phyloP scores from a whole-genome alignment of 2,113 vertebrate genomes.

The Apodemus sylvaticus region DNA sequence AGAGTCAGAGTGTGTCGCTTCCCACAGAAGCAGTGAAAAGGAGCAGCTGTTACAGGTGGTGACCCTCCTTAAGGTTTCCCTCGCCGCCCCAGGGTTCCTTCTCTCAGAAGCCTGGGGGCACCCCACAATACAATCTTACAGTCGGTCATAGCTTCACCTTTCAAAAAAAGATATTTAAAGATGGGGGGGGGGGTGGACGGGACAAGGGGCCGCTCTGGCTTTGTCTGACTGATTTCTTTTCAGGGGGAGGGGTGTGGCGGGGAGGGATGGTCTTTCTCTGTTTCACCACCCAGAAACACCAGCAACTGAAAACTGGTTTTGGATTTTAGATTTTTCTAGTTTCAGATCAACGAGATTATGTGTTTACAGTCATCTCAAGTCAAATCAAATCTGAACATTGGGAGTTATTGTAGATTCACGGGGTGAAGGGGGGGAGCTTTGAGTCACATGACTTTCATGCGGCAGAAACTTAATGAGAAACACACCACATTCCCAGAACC shows the following conservation, averaged over 20 bases:
- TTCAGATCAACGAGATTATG: background rate
- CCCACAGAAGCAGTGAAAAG: background rate
- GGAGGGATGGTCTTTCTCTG: background rate
- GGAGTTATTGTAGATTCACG: slow-evolving; percentile 14
- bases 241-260: background rate
- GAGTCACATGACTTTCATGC: slow-evolving; percentile 54
- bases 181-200: too few species aligned
- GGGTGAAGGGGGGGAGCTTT: background rate
- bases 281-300: background rate
- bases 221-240: background rate
- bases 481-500: slow-evolving; percentile 80
- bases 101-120: background rate
- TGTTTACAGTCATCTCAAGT: slow-evolving; percentile 57
- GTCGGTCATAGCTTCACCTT: background rate
- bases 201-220: background rate
- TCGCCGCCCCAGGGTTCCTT: background rate
- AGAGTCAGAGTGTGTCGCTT: background rate
- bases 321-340: background rate
- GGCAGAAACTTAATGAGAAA: slow-evolving; percentile 80
- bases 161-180: background rate
- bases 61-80: background rate
- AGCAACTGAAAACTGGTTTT: background rate
- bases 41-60: background rate
- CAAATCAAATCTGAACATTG: slow-evolving; percentile 65
- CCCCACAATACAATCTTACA: background rate